These are phyloP conservation scores for Callorhinus ursinus DNA, from an alignment of 2,113 vertebrate species.

Conservation along the genomic window DNA sequence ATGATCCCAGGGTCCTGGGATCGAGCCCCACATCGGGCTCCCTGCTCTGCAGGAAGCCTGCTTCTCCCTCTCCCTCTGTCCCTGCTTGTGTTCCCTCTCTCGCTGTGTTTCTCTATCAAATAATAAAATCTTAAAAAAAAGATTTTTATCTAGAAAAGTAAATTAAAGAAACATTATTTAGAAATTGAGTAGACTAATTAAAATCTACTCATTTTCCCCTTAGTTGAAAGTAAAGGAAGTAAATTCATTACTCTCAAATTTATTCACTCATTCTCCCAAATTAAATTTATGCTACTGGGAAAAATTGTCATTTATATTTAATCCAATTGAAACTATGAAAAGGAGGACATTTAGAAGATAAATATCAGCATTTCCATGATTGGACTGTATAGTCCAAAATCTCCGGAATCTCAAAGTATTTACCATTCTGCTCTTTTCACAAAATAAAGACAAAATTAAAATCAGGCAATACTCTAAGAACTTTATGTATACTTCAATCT, in stretches of 20 bases:
- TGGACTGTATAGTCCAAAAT: neutral
- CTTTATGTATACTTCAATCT: neutral
- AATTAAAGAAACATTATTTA: neutral
- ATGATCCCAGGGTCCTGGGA: too few species aligned
- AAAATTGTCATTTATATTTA: neutral
- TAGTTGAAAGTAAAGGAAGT: neutral
- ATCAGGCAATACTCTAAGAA: neutral
- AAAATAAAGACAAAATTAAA: neutral
- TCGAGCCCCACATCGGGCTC: too few species aligned
- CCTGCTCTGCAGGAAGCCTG: too few species aligned
- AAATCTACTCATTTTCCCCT: neutral
- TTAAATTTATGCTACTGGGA: neutral
- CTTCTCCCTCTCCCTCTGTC: too few species aligned
- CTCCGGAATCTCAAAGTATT: neutral
- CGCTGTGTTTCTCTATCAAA: too few species aligned
- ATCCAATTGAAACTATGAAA: neutral
- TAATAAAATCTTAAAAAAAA: too few species aligned
- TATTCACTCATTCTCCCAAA: neutral
- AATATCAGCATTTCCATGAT: neutral
- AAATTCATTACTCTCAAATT: neutral
- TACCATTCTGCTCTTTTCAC: neutral
- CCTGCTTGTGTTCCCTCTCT: too few species aligned
- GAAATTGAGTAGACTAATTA: neutral
- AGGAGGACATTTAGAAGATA: neutral
- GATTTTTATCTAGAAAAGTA: neutral